phyloP scores from a whole-genome alignment of 1,140 invertebrate genomes.

The Zaprionus ornatus region DNA sequence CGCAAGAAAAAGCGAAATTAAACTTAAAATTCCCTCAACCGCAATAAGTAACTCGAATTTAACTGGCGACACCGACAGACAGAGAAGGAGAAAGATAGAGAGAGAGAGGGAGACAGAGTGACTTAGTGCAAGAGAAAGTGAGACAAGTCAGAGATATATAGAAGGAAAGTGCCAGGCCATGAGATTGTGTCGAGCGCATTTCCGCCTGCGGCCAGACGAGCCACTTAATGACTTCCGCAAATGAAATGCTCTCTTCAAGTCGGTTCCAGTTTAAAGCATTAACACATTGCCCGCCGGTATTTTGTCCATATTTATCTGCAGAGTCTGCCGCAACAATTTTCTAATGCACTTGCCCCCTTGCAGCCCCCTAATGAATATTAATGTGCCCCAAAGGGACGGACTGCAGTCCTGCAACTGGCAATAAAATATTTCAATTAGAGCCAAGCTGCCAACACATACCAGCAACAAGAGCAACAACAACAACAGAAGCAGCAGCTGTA shows the following conservation, averaged over 20 bases:
- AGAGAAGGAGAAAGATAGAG: neutral
- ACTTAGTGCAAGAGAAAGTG: neutral
- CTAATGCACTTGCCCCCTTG: slow-evolving; percentile 67
- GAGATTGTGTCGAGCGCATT: slow-evolving; percentile 50
- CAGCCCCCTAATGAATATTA: slow-evolving; percentile 74
- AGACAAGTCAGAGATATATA: neutral
- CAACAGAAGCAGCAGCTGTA: neutral
- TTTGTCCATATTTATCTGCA: slow-evolving; percentile 71
- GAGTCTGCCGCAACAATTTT: slow-evolving; percentile 57
- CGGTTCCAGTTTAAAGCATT: slow-evolving; percentile 71
- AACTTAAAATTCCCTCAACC: slow-evolving; percentile 33
- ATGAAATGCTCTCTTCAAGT: slow-evolving; percentile 65
- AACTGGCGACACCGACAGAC: neutral
- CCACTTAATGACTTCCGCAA: slow-evolving; percentile 81
- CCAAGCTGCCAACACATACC: slow-evolving; percentile 72
- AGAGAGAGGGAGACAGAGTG: neutral
- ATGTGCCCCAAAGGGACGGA: slow-evolving; percentile 42
- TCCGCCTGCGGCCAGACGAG: slow-evolving; percentile 47
- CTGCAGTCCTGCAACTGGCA: slow-evolving; percentile 46
- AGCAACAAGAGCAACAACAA: slow-evolving; percentile 11
- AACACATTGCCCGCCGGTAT: slow-evolving; percentile 46
- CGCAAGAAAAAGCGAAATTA: slow-evolving; percentile 40
- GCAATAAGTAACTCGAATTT: slow-evolving; percentile 52
- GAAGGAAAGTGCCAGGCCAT: slow-evolving; percentile 32
- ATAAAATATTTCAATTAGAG: slow-evolving; percentile 82